Percentiles rank a stretch among this genome's conserved stretches.
Conservation (phyloP, 2,113 vertebrate species). For the Tapirus terrestris region DNA sequence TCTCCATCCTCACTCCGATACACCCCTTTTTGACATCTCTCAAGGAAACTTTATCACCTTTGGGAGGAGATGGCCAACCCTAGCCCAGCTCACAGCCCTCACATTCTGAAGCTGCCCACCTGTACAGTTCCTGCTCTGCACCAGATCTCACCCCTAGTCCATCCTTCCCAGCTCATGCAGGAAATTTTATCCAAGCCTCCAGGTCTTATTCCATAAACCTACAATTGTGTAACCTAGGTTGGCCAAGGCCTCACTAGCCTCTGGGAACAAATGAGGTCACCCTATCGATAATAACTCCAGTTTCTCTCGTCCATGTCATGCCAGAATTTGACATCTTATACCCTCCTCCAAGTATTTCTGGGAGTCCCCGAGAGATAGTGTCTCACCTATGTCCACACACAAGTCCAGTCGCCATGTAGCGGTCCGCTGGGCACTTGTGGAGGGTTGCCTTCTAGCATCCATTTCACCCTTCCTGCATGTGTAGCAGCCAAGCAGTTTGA, state of each 20-base stretch:
- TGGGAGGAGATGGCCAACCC: neutral
- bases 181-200: neutral
- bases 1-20: neutral
- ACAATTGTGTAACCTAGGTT: neutral
- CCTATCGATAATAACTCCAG: neutral
- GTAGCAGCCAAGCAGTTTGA: neutral
- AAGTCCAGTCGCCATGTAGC: constrained; percentile 48
- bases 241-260: neutral
- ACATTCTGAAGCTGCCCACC: neutral
- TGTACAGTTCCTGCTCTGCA: neutral
- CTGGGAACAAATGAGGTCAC: constrained; percentile 1
- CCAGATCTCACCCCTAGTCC: neutral
- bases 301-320: neutral
- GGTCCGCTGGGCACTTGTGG: neutral
- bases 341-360: neutral
- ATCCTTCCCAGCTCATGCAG: neutral
- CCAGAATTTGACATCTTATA: neutral
- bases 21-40: neutral
- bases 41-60: neutral
- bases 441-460: neutral
- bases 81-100: neutral
- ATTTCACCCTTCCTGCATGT: neutral
- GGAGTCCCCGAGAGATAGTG: neutral
- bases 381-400: neutral
- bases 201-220: neutral